Percentiles rank a stretch among this genome's conserved stretches.
Evolutionary conservation across 2,797 vertebrate species (phyloP).

Genomic region (Garrulus glandarius): DNA sequence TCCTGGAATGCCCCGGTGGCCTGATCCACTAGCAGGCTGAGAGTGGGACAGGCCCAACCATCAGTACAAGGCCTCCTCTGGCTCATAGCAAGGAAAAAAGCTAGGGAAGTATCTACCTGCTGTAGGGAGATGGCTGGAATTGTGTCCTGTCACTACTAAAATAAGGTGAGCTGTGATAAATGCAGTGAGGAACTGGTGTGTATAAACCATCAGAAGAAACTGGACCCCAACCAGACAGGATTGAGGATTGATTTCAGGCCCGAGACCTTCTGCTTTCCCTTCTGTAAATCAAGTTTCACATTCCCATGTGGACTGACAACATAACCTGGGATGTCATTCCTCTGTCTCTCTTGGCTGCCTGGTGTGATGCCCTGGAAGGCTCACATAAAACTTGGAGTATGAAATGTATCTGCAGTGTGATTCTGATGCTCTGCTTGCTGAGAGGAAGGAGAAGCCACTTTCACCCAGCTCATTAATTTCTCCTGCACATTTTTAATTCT

Average conservation of each 20-base stretch:
- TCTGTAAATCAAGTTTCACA: neutral
- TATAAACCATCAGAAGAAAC: neutral
- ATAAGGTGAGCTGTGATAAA: neutral
- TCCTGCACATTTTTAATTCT: neutral
- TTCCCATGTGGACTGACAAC: neutral
- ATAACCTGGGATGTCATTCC: neutral
- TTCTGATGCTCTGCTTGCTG: neutral
- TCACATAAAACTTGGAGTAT: neutral
- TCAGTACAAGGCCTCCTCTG: neutral
- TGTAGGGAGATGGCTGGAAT: neutral
- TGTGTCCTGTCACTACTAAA: neutral
- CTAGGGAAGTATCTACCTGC: neutral
- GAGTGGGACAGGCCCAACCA: neutral
- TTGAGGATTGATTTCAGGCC: neutral
- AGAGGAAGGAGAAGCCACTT: neutral
- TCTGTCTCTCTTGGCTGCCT: neutral
- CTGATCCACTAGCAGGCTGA: neutral
- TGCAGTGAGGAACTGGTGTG: neutral
- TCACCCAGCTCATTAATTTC: neutral
- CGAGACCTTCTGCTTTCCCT: neutral
- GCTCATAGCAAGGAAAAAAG: neutral
- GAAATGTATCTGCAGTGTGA: neutral
- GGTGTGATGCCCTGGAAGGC: neutral
- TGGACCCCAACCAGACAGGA: neutral
- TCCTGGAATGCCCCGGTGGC: neutral